Evolutionary conservation across 2,113 vertebrate species (phyloP), one percentile per base, ranked within the genome.

Genomic region (Megaceryle maxima): DNA sequence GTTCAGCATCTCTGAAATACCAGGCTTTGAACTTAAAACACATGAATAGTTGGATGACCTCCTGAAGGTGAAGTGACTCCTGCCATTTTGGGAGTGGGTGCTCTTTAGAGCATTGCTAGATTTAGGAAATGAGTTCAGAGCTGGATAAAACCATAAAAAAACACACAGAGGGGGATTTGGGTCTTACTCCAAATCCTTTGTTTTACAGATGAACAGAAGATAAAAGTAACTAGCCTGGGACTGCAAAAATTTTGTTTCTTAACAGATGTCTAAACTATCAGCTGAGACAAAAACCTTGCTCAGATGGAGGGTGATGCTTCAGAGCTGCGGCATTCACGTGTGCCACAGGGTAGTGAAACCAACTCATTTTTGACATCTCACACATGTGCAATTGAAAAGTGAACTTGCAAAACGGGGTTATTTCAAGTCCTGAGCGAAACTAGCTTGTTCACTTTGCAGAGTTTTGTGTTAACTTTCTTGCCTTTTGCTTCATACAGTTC

Each of bases 371-470:
- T 79, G 64, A 95, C 63, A 67, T 84, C 66, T 77, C n/a, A 78
- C 43, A 84, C 56, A 50, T 41, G 20, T 66, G 41, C 59, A 33
- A 35, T 29, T 78, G 87, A 62, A 91, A 96, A 95, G 86, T 57
- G 94, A 97, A 63, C 74, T 94, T 57, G 75, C 26, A 93, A 59
- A 83, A 82, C 64, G 35, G 64, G 31, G 24, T 88, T 91, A 48
- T 84, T 92, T 92, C 77, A 73, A 92, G 81, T 83, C 15, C 41
- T 55, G 50, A 85, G 62, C 62, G 92, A 94, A 96, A 96, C 73
- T 69, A 64, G 88, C 74, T 92, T 64, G 70, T 64, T 95, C 83
- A 66, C 26, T 87, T 41, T 76, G 55, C 73, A 76, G 85, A 59
- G 53, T 84, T 88, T 82, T 62, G 25, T 79, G 48, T 70, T 85